These are phyloP conservation scores for Amyelois transitella DNA, from an alignment of 1,140 invertebrate genomes.

Conservation along the genomic window DNA sequence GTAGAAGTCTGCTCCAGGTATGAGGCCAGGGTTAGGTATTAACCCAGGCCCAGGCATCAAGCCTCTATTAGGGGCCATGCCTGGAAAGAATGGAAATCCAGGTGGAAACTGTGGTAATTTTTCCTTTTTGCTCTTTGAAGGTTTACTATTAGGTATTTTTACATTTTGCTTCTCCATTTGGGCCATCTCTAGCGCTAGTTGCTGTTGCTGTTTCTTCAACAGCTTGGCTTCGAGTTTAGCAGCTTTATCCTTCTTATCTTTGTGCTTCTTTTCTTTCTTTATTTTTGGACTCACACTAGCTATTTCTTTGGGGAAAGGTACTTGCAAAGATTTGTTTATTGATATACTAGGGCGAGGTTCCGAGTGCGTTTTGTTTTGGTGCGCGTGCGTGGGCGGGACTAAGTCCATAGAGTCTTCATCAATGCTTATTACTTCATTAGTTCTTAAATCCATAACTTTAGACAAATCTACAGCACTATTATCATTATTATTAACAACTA, in stretches of 20 bases:
- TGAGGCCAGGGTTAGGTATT: slow-evolving; percentile 77
- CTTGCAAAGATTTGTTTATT: slow-evolving; percentile 58
- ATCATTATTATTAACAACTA: slow-evolving; percentile 67
- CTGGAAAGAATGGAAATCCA: slow-evolving; percentile 73
- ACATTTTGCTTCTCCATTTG: slow-evolving; percentile 55
- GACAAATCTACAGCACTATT: slow-evolving; percentile 66
- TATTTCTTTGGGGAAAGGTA: slow-evolving; percentile 59
- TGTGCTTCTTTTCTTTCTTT: slow-evolving; percentile 79
- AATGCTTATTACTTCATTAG: slow-evolving; percentile 66
- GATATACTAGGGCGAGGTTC: slow-evolving; percentile 46
- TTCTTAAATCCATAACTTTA: slow-evolving; percentile 62
- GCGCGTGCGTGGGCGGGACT: slow-evolving; percentile 24
- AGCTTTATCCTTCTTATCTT: slow-evolving; percentile 78
- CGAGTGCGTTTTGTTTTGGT: neutral
- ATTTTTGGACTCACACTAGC: slow-evolving; percentile 67
- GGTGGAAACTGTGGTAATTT: slow-evolving; percentile 73
- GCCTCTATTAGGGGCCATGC: slow-evolving; percentile 68
- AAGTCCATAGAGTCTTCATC: slow-evolving; percentile 66
- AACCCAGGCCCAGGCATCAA: slow-evolving; percentile 78
- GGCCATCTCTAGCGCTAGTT: slow-evolving; percentile 55
- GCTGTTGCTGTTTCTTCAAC: slow-evolving; percentile 66
- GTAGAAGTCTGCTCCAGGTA: slow-evolving; percentile 59
- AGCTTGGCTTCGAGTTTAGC: slow-evolving; percentile 66
- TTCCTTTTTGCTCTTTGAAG: slow-evolving; percentile 78
- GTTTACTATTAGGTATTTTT: slow-evolving; percentile 51